These are phyloP conservation scores for Leptarthrus brevirostris DNA, from an alignment of 2,888 invertebrate species.

Conservation along the genomic window DNA sequence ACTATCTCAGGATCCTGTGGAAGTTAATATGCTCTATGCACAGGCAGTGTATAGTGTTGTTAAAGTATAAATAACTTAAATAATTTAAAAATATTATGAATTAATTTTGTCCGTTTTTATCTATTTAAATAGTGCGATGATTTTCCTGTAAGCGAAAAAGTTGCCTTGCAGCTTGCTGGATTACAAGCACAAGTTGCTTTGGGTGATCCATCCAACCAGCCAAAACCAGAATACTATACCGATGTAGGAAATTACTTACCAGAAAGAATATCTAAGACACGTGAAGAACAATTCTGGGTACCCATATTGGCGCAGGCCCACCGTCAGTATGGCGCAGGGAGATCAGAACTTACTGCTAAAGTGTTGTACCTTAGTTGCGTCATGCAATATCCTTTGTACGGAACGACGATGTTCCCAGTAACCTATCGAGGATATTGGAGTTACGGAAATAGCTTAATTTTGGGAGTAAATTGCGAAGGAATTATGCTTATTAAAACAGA, in stretches of 20 bases:
- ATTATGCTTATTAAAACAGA: conserved; percentile 90
- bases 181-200: conserved; percentile 94
- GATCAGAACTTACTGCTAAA: conserved; percentile 91
- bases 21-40: conserved; percentile 92
- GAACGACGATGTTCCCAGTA: conserved; percentile 87
- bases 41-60: conserved; percentile 96
- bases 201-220: conserved; percentile 80
- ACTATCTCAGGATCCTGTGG: conserved; percentile 93
- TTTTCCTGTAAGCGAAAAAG: conserved; percentile 94
- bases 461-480: conserved; percentile 92
- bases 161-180: conserved; percentile 92
- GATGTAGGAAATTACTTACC: conserved; percentile 93
- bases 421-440: conserved; percentile 95
- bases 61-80: conserved; percentile 73
- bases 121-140: conserved; percentile 81
- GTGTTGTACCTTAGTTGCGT: conserved; percentile 94
- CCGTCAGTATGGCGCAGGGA: conserved; percentile 90
- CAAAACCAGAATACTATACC: conserved; percentile 86
- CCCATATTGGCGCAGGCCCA: conserved; percentile 90
- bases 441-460: conserved; percentile 77
- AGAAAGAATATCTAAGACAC: conserved; percentile 80
- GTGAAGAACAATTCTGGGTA: conserved; percentile 87
- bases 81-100: neutral
- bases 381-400: conserved; percentile 95
- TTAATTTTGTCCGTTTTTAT: neutral